Evolutionary conservation across 2,888 invertebrate genomes (phyloP).

Genomic region (Noctua janthina): DNA sequence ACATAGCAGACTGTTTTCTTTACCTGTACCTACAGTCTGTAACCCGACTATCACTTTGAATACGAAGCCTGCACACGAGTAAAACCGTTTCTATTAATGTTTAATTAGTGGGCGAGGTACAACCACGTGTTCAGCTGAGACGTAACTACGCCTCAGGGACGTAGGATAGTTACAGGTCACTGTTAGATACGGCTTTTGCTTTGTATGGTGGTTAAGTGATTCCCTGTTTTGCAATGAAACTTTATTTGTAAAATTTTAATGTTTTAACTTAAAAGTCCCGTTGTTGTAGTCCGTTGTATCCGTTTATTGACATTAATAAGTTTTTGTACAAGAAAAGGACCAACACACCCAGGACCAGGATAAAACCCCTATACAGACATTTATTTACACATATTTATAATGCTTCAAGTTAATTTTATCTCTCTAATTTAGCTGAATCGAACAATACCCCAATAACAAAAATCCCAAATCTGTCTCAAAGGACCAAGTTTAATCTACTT

Average conservation of each 20-base stretch:
- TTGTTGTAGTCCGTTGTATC: too few species aligned
- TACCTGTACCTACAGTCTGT: not conserved
- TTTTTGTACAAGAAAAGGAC: not conserved
- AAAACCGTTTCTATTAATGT: slow-evolving; percentile 2
- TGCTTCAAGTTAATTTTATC: not conserved
- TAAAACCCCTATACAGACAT: not conserved
- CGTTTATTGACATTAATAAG: not conserved
- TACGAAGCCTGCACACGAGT: slow-evolving; percentile 5
- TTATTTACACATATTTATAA: not conserved
- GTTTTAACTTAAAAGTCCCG: not conserved
- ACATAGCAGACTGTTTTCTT: slow-evolving; percentile 2
- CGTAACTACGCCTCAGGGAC: not conserved
- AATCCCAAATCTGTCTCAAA: not conserved
- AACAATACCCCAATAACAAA: not conserved
- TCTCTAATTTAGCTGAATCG: not conserved
- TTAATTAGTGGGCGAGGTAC: slow-evolving; percentile 16
- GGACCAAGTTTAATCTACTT: not conserved
- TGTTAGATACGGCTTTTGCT: not conserved
- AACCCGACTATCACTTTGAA: not conserved
- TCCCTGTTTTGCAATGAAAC: not conserved
- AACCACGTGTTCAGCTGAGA: not conserved
- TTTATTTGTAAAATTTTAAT: not conserved
- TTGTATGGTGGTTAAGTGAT: not conserved
- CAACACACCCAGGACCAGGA: not conserved
- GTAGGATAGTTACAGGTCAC: not conserved